Percentiles rank a stretch among this genome's conserved stretches.
Conservation (phyloP, 1,140 invertebrate species). For the Heliconius hermathena region DNA sequence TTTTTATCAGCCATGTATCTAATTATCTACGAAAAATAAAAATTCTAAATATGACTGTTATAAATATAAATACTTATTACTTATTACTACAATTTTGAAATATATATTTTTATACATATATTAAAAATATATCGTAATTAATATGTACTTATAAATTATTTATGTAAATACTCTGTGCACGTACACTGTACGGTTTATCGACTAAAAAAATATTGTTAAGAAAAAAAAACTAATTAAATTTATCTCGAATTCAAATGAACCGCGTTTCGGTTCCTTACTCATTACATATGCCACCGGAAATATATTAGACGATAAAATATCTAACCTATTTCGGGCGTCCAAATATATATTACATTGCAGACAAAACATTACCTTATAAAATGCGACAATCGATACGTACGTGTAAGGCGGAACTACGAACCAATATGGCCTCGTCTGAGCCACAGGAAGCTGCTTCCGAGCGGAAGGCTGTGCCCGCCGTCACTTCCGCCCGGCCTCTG, state of each 20-base stretch:
- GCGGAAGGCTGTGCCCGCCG: conserved; percentile 45
- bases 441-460: conserved; percentile 59
- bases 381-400: conserved; percentile 23
- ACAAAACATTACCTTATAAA: conserved; percentile 9
- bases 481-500: conserved; percentile 37
- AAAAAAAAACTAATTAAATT: not conserved
- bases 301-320: not conserved
- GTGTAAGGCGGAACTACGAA: conserved; percentile 25
- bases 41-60: too few relatives aligned
- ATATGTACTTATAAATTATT: too few relatives aligned
- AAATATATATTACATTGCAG: not conserved
- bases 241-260: not conserved
- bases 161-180: too few relatives aligned
- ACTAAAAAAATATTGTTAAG: not conserved
- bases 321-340: not conserved
- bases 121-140: too few relatives aligned
- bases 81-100: too few relatives aligned
- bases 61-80: too few relatives aligned
- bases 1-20: too few relatives aligned
- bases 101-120: too few relatives aligned
- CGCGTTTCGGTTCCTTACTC: not conserved
- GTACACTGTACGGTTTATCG: not conserved
- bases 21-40: too few relatives aligned
- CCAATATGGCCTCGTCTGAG: conserved; percentile 45
- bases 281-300: not conserved